A percentile compares a stretch with the other conserved stretches of the same genome.
These are phyloP conservation scores for Metaphire vulgaris DNA, from an alignment of 1,140 invertebrate genomes.

Conservation along the genomic window DNA sequence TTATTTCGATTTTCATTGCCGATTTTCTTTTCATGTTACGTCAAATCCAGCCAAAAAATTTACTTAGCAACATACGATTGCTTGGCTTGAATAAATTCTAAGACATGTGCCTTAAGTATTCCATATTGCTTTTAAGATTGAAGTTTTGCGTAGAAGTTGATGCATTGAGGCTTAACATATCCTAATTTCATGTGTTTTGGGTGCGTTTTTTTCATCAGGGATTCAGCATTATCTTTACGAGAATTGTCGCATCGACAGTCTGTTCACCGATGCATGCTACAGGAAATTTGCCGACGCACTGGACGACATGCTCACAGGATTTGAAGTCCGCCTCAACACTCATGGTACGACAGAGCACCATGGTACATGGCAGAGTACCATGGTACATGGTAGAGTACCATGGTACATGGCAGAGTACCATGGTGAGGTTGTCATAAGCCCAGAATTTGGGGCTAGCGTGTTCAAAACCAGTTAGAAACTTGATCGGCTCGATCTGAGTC, in stretches of 20 bases:
- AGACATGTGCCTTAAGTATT: not conserved
- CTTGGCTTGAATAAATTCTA: not conserved
- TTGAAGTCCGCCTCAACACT: not conserved
- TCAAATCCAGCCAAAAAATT: not conserved
- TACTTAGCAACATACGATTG: not conserved
- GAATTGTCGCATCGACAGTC: not conserved
- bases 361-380: too few species aligned
- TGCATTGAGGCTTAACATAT: not conserved
- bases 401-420: too few species aligned
- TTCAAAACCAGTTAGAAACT: too few species aligned
- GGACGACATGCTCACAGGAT: constrained; percentile 64
- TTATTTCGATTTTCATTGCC: not conserved
- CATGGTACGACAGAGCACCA: too few species aligned
- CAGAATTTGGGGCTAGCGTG: too few species aligned
- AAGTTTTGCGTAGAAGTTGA: not conserved
- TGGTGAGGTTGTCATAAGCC: too few species aligned
- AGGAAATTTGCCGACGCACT: constrained; percentile 79
- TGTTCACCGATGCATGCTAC: constrained; percentile 64
- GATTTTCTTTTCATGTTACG: not conserved
- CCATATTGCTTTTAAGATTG: not conserved
- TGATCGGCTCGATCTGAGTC: too few species aligned
- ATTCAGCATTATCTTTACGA: constrained; percentile 24
- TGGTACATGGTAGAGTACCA: too few species aligned
- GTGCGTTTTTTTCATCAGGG: not conserved
- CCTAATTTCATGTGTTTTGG: not conserved